phyloP scores from a whole-genome alignment of 2,888 invertebrate species.

The Ormyrus nitidulus region DNA sequence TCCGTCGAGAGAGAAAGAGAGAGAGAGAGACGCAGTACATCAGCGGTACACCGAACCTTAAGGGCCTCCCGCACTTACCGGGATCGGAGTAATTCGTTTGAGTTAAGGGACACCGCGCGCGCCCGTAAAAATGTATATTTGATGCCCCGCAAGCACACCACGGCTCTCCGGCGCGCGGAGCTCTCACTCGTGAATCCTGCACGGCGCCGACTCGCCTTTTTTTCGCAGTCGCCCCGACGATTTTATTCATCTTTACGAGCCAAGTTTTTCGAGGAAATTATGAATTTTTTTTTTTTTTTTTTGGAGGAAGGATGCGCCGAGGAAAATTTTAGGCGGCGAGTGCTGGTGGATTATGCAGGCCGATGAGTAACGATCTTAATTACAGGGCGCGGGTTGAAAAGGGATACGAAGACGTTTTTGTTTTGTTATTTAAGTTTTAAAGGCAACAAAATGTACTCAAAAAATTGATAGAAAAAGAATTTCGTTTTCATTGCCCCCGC shows the following conservation, averaged over 20 bases:
- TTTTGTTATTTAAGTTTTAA: background rate
- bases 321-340: too few species aligned
- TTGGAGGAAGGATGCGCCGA: too few species aligned
- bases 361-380: too few species aligned
- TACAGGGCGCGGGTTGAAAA: too few species aligned
- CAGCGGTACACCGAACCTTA: constrained; percentile 35
- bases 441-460: background rate
- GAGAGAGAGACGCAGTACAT: constrained; percentile 16
- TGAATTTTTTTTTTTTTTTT: too few species aligned
- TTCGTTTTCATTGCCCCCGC: background rate
- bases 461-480: background rate
- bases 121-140: constrained; percentile 67
- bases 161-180: too few species aligned
- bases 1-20: background rate
- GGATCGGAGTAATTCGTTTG: constrained; percentile 69
- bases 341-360: too few species aligned
- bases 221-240: background rate
- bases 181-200: constrained; percentile 10
- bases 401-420: too few species aligned
- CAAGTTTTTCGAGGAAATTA: background rate
- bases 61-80: constrained; percentile 58
- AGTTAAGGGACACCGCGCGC: constrained; percentile 66
- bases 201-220: background rate
- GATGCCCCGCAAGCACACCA: constrained; percentile 25
- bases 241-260: constrained; percentile 35